Conservation (phyloP, 2,113 vertebrate genomes). For the Corythaeola cristata region DNA sequence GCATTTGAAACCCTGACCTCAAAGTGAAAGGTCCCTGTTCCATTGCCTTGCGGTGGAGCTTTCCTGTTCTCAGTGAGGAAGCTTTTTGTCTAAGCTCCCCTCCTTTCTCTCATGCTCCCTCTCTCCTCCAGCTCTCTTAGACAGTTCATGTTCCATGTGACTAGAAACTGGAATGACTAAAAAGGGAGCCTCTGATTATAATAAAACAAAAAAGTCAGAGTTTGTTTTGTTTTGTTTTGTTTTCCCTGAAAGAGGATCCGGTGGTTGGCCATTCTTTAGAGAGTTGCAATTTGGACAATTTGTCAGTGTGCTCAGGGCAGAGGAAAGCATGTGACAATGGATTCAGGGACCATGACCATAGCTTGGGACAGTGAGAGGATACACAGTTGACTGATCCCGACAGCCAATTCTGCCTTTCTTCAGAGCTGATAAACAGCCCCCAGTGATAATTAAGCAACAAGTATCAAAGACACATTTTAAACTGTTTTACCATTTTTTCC, state of each 20-base stretch:
- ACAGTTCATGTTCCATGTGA: constrained; percentile 36
- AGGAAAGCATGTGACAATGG: constrained; percentile 47
- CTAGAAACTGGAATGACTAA: constrained; percentile 60
- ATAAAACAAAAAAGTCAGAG: constrained; percentile 54
- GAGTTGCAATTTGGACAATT: constrained; percentile 52
- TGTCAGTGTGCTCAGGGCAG: constrained; percentile 41
- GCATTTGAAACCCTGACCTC: background rate
- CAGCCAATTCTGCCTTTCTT: background rate
- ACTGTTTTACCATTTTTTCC: background rate
- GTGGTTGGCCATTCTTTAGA: constrained; percentile 52
- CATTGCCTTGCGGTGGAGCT: background rate
- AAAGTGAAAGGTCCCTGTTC: background rate
- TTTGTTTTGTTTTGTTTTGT: constrained; percentile 63
- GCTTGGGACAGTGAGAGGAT: constrained; percentile 19
- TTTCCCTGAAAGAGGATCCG: constrained; percentile 63
- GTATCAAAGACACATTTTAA: background rate
- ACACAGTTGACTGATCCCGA: constrained; percentile 23
- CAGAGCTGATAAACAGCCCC: background rate
- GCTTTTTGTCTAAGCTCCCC: constrained; percentile 29
- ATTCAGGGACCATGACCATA: constrained; percentile 44
- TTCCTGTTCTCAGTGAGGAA: background rate
- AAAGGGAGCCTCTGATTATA: constrained; percentile 58
- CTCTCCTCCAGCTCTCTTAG: background rate
- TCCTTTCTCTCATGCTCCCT: background rate
- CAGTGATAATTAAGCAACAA: background rate